These are phyloP conservation scores for Muntiacus reevesi DNA, from an alignment of 2,113 vertebrate genomes.

Conservation along the genomic window DNA sequence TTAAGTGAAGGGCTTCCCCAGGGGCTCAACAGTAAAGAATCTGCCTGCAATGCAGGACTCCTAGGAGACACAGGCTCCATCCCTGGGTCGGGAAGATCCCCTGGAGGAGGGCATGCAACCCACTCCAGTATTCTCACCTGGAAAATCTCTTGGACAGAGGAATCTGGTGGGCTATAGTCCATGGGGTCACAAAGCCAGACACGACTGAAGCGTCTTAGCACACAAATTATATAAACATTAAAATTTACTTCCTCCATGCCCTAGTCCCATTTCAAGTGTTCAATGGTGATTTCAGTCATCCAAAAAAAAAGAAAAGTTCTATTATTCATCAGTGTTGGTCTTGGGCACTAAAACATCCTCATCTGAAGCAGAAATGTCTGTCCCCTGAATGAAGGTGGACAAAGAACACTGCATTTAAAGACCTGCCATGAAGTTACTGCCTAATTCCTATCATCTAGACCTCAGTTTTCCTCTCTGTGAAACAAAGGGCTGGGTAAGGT, in stretches of 20 bases:
- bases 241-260: neutral
- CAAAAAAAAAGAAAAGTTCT: neutral
- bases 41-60: neutral
- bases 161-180: neutral
- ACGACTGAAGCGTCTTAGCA: neutral
- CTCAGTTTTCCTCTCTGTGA: neutral
- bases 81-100: neutral
- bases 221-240: neutral
- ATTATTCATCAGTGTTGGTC: neutral
- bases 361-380: neutral
- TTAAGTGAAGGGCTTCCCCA: neutral
- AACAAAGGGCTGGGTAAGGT: neutral
- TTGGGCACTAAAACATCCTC: neutral
- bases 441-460: no score
- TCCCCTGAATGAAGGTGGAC: neutral
- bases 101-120: neutral
- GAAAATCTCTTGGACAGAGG: neutral
- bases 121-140: neutral
- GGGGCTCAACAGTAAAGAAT: neutral
- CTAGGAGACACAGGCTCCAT: neutral
- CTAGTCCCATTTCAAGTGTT: neutral
- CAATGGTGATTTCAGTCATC: neutral
- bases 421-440: neutral
- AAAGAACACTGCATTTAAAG: neutral
- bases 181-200: neutral